phyloP scores from a whole-genome alignment of 2,797 vertebrate species.

The Ispidina lecontei region DNA sequence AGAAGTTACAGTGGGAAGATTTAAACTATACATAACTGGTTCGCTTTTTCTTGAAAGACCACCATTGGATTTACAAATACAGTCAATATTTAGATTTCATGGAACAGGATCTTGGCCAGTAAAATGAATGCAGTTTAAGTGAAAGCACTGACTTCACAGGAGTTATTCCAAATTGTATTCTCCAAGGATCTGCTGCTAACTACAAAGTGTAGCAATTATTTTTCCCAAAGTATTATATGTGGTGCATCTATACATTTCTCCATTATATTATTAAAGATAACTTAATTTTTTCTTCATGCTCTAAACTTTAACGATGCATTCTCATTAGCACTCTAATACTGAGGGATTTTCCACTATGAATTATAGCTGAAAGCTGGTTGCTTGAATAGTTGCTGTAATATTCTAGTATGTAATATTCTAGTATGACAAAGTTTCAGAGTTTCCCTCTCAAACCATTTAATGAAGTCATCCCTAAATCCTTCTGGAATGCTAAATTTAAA shows the following conservation, averaged over 20 bases:
- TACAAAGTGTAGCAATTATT: accelerated
- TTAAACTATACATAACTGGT: neutral
- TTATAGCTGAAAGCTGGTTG: neutral
- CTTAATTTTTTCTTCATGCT: neutral
- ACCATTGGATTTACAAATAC: neutral
- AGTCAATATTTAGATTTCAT: neutral
- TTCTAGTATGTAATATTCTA: neutral
- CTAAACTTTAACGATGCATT: neutral
- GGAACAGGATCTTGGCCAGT: neutral
- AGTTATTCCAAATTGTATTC: neutral
- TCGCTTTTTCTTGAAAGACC: neutral
- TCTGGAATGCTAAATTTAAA: slow-evolving; percentile 10
- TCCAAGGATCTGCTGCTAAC: neutral
- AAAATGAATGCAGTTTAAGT: neutral
- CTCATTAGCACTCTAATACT: neutral
- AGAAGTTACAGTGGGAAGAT: neutral
- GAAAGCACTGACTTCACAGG: neutral
- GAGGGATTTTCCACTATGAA: neutral
- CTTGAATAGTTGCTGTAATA: neutral
- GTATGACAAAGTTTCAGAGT: neutral
- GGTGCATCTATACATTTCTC: neutral
- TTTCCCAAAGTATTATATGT: neutral
- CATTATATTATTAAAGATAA: neutral
- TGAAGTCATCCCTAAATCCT: neutral
- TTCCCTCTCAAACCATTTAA: neutral